Base-by-base conservation (phyloP, 2,797 vertebrate species). In the Cercopithecus diana region DNA sequence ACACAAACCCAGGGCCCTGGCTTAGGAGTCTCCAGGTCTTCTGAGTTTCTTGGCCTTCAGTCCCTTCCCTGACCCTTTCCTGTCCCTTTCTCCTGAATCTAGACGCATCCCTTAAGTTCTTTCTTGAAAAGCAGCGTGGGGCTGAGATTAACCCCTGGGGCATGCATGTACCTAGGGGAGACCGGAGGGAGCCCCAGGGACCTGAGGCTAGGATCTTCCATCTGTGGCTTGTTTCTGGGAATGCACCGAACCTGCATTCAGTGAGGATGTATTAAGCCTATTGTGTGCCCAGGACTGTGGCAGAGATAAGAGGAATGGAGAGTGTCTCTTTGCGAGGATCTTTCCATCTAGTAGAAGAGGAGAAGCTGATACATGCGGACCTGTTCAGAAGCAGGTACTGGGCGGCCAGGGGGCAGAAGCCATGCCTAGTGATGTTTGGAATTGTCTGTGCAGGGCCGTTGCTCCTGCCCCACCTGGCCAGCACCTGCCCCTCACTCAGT, bases 1-100 rank as follows among this genome's bases (percentile, higher is more conserved):
- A 2, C 28, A n/a, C 0, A 0, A 36, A 26, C 10, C 24, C 76
- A 4, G 4, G 33, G 9, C 43, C 55, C 67, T 77, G 24, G 43
- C 45, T 87, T 50, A 7, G 39, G 39, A 39, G 24, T 28, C 41
- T 36, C 15, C 30, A 9, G 28, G 24, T 58, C 43, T n/a, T 33
- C 55, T 26, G 90, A n/a, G 2, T 39, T 61, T 39, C 39, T 45
- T 22, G 67, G 12, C 45, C 9, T 5, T 72, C 45, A 50, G 73
- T 52, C 61, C 73, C 39, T 92, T 41, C 48, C 12, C 14, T 93
- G 5, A 2, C 10, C 0, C 30, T 92, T 41, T 48, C 12, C 12
- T 87, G 4, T 5, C 10, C 1, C 30, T 61, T 55, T 39, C 39
- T 30, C 70, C 33, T 77, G 57, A 79, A 95, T n/a, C 88, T 5